Evolutionary conservation across 2,888 invertebrate species (phyloP).

Genomic region (Timandra comae): DNA sequence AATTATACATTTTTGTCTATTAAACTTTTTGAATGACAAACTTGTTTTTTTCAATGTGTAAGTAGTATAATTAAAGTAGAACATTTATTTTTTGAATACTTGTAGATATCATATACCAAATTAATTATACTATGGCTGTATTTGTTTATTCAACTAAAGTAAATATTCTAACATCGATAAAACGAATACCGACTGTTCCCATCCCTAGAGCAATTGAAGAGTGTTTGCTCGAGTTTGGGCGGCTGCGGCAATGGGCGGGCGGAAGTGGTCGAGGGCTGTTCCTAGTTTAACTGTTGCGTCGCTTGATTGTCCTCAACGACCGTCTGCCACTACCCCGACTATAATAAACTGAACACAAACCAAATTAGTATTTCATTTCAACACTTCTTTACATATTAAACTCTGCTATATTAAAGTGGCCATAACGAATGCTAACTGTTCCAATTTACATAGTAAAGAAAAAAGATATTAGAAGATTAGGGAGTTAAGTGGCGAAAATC

Average conservation of each 20-base stretch:
- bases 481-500: constrained; percentile 57
- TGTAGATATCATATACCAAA: too few species aligned
- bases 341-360: constrained; percentile 17
- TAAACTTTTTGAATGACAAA: too few species aligned
- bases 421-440: constrained; percentile 21
- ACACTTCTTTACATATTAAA: background rate
- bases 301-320: constrained; percentile 51
- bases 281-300: constrained; percentile 71
- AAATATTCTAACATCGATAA: constrained; percentile 12
- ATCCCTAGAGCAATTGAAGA: constrained; percentile 61
- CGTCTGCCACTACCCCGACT: constrained; percentile 22
- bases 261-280: constrained; percentile 66
- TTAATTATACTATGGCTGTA: background rate
- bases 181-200: constrained; percentile 15
- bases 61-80: too few species aligned
- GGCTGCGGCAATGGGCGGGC: constrained; percentile 49
- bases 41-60: too few species aligned
- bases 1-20: too few species aligned
- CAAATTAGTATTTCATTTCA: constrained; percentile 9
- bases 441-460: constrained; percentile 42
- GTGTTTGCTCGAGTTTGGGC: constrained; percentile 69
- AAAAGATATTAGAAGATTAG: constrained; percentile 50
- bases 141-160: background rate
- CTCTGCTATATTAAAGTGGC: constrained; percentile 8
- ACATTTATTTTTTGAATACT: too few species aligned